phyloP scores from a whole-genome alignment of 2,888 invertebrate genomes.

The Pandemis corylana region DNA sequence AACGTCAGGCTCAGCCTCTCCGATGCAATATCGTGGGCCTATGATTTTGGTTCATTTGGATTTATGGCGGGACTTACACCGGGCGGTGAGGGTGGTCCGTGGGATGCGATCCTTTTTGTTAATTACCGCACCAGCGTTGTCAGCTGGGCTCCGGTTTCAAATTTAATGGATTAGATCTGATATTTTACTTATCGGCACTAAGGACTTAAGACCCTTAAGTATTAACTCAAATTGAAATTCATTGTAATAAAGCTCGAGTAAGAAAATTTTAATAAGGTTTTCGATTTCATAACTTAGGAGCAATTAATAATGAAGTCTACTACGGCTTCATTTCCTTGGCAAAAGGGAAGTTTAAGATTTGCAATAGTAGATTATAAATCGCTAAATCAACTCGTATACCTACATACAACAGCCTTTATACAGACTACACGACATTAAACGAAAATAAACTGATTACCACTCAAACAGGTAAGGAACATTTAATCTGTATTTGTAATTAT shows the following conservation, averaged over 20 bases:
- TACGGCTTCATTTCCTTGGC: constrained; percentile 3
- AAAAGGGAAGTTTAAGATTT: background rate
- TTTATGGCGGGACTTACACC: constrained; percentile 53
- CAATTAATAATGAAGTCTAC: constrained; percentile 15
- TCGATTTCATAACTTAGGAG: constrained; percentile 22
- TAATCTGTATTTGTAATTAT: too few relatives aligned
- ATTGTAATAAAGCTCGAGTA: constrained; percentile 46
- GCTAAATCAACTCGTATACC: background rate
- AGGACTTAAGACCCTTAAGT: constrained; percentile 57
- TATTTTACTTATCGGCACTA: constrained; percentile 54
- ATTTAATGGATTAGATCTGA: constrained; percentile 64
- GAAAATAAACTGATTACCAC: background rate
- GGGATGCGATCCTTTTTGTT: constrained; percentile 62
- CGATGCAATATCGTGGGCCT: constrained; percentile 66
- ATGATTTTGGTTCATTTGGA: constrained; percentile 67
- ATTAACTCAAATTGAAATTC: constrained; percentile 64
- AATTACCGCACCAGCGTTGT: constrained; percentile 58
- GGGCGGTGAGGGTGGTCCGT: constrained; percentile 33
- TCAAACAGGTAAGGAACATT: too few relatives aligned
- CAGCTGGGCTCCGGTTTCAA: constrained; percentile 57
- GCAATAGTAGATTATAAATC: background rate
- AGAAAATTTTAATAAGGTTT: constrained; percentile 21
- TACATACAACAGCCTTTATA: background rate
- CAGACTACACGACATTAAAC: background rate
- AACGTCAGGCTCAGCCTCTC: constrained; percentile 66